Percentiles rank a stretch among this genome's conserved stretches.
Evolutionary conservation across 2,888 invertebrate species (phyloP).

Genomic region (Neelides folsomi): DNA sequence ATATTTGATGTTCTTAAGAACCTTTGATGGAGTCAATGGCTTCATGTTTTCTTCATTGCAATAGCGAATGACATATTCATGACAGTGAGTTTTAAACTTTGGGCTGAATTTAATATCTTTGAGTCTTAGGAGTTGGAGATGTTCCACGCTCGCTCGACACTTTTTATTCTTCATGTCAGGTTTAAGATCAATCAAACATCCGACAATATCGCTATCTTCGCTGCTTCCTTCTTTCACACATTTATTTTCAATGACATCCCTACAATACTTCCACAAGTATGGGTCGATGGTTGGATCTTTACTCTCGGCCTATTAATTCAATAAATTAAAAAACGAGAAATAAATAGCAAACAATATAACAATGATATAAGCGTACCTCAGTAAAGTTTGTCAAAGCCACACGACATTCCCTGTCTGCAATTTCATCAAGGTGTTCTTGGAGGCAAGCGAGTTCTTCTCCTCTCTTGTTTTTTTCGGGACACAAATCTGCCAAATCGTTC

Average conservation of each 20-base stretch:
- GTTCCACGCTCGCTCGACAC: slow-evolving; percentile 87
- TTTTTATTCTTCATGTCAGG: slow-evolving; percentile 62
- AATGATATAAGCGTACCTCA: slow-evolving; percentile 43
- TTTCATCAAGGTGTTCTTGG: slow-evolving; percentile 62
- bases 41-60: slow-evolving; percentile 37
- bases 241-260: slow-evolving; percentile 23
- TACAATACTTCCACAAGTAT: slow-evolving; percentile 29
- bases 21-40: slow-evolving; percentile 37
- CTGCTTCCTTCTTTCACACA: slow-evolving; percentile 13
- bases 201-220: slow-evolving; percentile 80
- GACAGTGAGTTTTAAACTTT: slow-evolving; percentile 89
- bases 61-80: slow-evolving; percentile 54
- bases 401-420: slow-evolving; percentile 47
- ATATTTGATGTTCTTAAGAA: too few species aligned
- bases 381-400: slow-evolving; percentile 69
- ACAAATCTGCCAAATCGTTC: slow-evolving; percentile 65
- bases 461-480: slow-evolving; percentile 69
- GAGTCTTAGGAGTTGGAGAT: slow-evolving; percentile 85
- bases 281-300: slow-evolving; percentile 45
- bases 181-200: slow-evolving; percentile 83
- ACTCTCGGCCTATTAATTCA: slow-evolving; percentile 42
- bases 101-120: slow-evolving; percentile 87
- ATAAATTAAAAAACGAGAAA: background rate
- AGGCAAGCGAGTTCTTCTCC: slow-evolving; percentile 87
- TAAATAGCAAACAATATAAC: background rate